Evolutionary conservation across 2,113 vertebrate genomes (phyloP), one percentile per base, ranked within the genome.

Genomic region (Leiothrix lutea): DNA sequence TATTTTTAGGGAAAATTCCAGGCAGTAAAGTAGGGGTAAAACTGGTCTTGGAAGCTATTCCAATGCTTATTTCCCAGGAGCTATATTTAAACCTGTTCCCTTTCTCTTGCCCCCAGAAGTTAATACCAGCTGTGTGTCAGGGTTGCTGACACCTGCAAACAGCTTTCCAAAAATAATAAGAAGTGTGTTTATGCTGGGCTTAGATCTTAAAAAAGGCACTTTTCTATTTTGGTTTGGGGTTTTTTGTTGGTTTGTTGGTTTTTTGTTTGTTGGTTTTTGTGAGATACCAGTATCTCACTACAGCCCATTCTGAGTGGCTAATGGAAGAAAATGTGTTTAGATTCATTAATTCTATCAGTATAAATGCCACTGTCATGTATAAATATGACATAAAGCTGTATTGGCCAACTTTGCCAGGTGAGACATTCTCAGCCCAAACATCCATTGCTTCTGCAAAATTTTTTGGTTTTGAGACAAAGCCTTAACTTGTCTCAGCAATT

Each of bases 401-500:
- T 8, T 42, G n/a, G 25, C 45, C 0, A 0, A 19, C 60, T 92
- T 81, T 48, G 44, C 48, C 67, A 71, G 44, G 64, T 20, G 16
- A 42, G 72, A 64, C 1, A 0, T 38, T 91, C 69, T 60, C 89
- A 81, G 77, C 48, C 70, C 80, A 79, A 54, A 58, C 31, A 86
- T 36, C 22, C 62, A 70, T 42, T 35, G 21, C 86, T 92, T 94
- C 64, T 66, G 70, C 89, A 91, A 69, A 90, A 33, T 45, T 38
- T 88, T 88, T 85, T 90, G 45, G 0, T 24, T 75, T 82, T 77
- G 57, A 87, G 35, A 66, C 66, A 82, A 94, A 95, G 70, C 80
- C 54, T 53, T 67, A 54, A 71, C 69, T 89, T 90, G 53, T 33
- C 78, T 81, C 93, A 97, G 78, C 73, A 87, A 79, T 91, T 95